These are phyloP conservation scores for Daboia siamensis DNA, from an alignment of 2,113 vertebrate species.

Conservation along the genomic window DNA sequence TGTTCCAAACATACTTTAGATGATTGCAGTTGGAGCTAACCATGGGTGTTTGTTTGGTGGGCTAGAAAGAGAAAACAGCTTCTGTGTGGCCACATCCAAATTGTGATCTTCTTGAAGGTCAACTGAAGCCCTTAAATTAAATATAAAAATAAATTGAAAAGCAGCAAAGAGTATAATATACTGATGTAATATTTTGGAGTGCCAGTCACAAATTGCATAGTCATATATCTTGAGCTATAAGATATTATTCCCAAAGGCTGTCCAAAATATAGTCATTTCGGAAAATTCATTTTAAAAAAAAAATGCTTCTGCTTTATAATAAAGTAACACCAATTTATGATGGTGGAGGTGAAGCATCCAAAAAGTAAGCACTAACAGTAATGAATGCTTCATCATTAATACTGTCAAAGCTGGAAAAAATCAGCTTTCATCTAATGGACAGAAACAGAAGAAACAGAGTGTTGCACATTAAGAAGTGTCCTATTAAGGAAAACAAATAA, in stretches of 20 bases:
- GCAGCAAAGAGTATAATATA: background rate
- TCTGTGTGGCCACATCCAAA: background rate
- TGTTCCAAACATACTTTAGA: background rate
- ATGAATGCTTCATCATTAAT: constrained; percentile 33
- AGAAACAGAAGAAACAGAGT: background rate
- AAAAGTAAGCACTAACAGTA: background rate
- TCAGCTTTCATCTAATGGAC: background rate
- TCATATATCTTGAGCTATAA: background rate
- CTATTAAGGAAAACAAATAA: background rate
- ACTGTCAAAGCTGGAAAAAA: constrained; percentile 3
- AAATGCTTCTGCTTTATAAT: background rate
- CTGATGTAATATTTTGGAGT: background rate
- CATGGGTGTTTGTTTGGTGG: background rate
- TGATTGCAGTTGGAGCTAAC: background rate
- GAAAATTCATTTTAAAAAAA: background rate
- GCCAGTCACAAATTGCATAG: too few relatives aligned
- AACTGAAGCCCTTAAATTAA: background rate
- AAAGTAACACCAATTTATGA: background rate
- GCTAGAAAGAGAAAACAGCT: background rate
- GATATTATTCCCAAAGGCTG: background rate
- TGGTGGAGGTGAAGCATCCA: background rate
- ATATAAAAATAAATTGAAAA: background rate
- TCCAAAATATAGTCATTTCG: too few relatives aligned
- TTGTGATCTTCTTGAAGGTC: background rate
- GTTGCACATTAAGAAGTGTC: background rate